These are phyloP conservation scores for Dasypolia templi DNA, from an alignment of 2,888 invertebrate genomes.

Conservation along the genomic window DNA sequence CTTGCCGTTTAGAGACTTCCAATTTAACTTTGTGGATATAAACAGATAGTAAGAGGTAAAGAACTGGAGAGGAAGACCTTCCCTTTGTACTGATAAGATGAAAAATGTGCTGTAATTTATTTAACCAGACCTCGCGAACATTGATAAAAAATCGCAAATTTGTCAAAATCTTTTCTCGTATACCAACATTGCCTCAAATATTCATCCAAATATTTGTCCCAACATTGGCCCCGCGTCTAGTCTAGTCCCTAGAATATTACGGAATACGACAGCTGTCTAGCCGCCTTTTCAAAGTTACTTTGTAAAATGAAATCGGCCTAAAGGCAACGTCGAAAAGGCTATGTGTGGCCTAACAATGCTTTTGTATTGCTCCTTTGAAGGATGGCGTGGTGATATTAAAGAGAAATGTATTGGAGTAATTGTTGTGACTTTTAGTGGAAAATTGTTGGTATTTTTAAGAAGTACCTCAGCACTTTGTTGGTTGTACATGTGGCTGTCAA, in stretches of 20 bases:
- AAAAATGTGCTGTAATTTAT: constrained; percentile 50
- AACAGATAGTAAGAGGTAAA: constrained; percentile 48
- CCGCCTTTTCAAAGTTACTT: constrained; percentile 75
- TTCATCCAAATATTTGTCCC: neutral
- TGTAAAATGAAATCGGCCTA: constrained; percentile 82
- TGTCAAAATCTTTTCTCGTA: neutral
- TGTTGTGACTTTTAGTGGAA: constrained; percentile 23
- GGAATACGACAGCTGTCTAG: constrained; percentile 69
- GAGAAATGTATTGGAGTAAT: constrained; percentile 46
- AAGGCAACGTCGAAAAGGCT: constrained; percentile 75
- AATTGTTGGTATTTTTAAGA: neutral
- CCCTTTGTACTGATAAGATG: constrained; percentile 29
- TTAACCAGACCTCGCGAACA: constrained; percentile 18
- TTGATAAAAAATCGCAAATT: constrained; percentile 19
- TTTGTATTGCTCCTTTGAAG: constrained; percentile 56
- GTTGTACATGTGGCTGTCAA: neutral
- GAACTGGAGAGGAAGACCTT: constrained; percentile 23
- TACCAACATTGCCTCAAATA: constrained; percentile 29
- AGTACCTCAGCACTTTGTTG: constrained; percentile 25
- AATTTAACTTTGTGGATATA: constrained; percentile 57
- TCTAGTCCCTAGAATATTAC: constrained; percentile 62
- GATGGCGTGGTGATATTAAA: constrained; percentile 54
- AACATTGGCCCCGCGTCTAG: constrained; percentile 40
- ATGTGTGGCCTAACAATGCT: constrained; percentile 69
- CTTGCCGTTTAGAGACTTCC: constrained; percentile 44